A percentile compares a stretch with the other conserved stretches of the same genome.
phyloP scores from a whole-genome alignment of 2,888 invertebrate species.

The Morinoia aosen region DNA sequence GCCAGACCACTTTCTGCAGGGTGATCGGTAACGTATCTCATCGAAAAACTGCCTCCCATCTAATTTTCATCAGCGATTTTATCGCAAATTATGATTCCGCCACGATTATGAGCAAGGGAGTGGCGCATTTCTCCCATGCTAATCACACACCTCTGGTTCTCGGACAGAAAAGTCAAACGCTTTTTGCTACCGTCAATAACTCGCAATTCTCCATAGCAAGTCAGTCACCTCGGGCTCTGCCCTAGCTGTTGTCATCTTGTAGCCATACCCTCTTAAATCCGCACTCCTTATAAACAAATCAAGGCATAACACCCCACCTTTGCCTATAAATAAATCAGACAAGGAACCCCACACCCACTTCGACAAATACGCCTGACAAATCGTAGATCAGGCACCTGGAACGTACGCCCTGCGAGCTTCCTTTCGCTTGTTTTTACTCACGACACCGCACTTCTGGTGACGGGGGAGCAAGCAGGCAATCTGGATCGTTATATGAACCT shows the following conservation, averaged over 20 bases:
- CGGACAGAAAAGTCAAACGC: not conserved
- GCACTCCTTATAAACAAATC: constrained; percentile 38
- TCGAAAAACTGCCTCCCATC: not conserved
- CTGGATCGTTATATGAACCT: not conserved
- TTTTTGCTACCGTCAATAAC: constrained; percentile 35
- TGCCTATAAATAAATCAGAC: constrained; percentile 31
- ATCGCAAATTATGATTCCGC: not conserved
- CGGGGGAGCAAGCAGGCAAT: not conserved
- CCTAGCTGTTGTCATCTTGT: constrained; percentile 19
- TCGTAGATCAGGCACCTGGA: constrained; percentile 33
- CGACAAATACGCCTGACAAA: constrained; percentile 52
- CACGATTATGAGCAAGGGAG: constrained; percentile 5
- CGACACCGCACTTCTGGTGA: not conserved
- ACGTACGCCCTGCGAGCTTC: constrained; percentile 6
- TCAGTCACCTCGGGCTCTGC: not conserved
- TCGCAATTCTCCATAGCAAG: not conserved
- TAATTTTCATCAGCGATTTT: constrained; percentile 3
- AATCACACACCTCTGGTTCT: constrained; percentile 12
- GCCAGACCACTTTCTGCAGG: not conserved
- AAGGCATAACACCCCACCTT: constrained; percentile 11
- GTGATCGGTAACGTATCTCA: not conserved
- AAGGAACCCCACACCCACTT: constrained; percentile 31
- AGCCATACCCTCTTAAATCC: constrained; percentile 6
- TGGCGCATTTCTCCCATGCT: constrained; percentile 18
- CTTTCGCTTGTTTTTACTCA: not conserved